Conservation (phyloP, 2,113 vertebrate genomes). For the Castor canadensis region DNA sequence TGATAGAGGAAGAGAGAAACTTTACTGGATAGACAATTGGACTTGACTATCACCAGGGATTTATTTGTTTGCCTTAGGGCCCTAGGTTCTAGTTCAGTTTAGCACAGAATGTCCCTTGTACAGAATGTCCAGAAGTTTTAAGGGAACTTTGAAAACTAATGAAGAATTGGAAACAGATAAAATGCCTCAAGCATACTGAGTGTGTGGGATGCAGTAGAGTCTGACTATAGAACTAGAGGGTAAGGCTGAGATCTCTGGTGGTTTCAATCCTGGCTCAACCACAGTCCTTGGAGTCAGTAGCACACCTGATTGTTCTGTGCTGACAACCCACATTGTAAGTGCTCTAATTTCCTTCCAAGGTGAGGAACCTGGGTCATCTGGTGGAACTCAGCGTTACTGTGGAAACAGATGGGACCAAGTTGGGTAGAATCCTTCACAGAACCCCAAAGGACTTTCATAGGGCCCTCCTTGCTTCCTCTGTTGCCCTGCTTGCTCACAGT, state of each 20-base stretch:
- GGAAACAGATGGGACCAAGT: not conserved
- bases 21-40: not conserved
- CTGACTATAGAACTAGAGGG: not conserved
- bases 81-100: not conserved
- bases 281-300: not conserved
- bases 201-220: not conserved
- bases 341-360: not conserved
- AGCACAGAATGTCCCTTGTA: not conserved
- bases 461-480: not conserved
- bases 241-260: not conserved
- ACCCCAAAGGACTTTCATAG: not conserved
- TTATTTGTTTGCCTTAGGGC: not conserved
- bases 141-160: not conserved
- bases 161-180: not conserved
- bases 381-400: not conserved
- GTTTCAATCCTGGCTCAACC: not conserved
- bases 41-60: not conserved
- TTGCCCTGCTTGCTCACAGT: not conserved
- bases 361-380: not conserved
- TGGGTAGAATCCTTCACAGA: not conserved
- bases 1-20: not conserved
- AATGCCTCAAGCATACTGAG: not conserved
- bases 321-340: not conserved
- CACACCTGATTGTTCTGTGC: not conserved
- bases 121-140: conserved; percentile 23